A percentile compares a stretch with the other conserved stretches of the same genome.
Evolutionary conservation across 2,888 invertebrate species (phyloP).

Genomic region (Drosophila longiperda): DNA sequence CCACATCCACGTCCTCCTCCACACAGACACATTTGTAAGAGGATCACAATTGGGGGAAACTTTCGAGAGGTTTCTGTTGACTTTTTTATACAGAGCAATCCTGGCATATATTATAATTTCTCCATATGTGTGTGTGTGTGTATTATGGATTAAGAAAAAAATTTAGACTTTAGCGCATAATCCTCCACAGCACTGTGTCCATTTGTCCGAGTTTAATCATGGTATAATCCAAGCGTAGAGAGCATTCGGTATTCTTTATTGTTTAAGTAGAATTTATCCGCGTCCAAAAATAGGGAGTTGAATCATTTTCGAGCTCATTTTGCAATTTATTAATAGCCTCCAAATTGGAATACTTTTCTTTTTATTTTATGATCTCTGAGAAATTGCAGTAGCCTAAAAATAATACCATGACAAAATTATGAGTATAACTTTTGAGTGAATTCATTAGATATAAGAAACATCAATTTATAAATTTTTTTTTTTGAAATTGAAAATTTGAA

Average conservation of each 20-base stretch:
- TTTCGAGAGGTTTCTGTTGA: slow-evolving; percentile 14
- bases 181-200: not conserved
- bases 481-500: slow-evolving; percentile 36
- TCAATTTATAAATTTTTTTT: not conserved
- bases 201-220: slow-evolving; percentile 3
- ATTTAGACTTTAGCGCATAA: slow-evolving; percentile 4
- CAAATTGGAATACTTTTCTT: slow-evolving; percentile 5
- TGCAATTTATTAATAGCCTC: not conserved
- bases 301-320: not conserved
- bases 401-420: slow-evolving; percentile 20
- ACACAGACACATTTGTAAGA: slow-evolving; percentile 46
- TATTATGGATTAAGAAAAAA: slow-evolving; percentile 1
- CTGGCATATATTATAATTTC: not conserved
- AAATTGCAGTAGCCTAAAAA: slow-evolving; percentile 6
- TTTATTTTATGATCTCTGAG: slow-evolving; percentile 41
- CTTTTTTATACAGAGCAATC: slow-evolving; percentile 9
- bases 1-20: slow-evolving; percentile 59
- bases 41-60: not conserved
- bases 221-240: not conserved
- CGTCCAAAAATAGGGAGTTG: slow-evolving; percentile 7
- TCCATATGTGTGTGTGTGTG: slow-evolving; percentile 1
- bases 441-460: slow-evolving; percentile 33
- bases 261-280: not conserved
- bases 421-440: slow-evolving; percentile 22
- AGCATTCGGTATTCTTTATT: not conserved